Evolutionary conservation across 2,888 invertebrate species (phyloP), one percentile per base, ranked within the genome.

Genomic region (Halictus ligatus): DNA sequence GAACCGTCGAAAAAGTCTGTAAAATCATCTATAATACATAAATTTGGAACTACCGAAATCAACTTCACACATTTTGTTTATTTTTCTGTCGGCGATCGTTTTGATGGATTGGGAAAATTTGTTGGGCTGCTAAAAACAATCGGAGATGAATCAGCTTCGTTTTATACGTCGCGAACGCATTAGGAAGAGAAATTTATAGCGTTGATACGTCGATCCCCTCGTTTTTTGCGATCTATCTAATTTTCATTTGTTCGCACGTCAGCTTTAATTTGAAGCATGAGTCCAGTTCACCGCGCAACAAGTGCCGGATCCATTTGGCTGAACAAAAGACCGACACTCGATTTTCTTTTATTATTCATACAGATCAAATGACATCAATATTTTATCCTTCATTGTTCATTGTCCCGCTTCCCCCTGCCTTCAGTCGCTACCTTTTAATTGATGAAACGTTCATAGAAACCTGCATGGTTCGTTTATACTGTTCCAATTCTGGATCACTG

Each of bases 241-340:
- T 60, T 60, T 25, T 12, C 25, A 60, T 25, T 60, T 60, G 60
- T 25, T 25, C 25, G 60, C 12, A 25, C 60, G n/a, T 25, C 60
- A 60, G 60, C 60, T 60, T 60, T 60, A 60, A 60, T n/a, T 60
- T 60, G 60, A n/a, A 60, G n/a, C 60, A 6, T 25, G n/a, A 60
- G 12, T 25, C 25, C n/a, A 25, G 25, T 25, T 60, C 60, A n/a
- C 12, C 6, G 60, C 4, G 60, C 60, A 60, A 60, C 60, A 60
- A 60, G 60, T 60, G 60, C 60, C n/a, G 1, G 25, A 25, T 60
- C 25, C 25, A 60, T n/a, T 60, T n/a, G n/a, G 25, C 12, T 12
- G 25, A 25, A 60, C n/a, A 60, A 25, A 8, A 25, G 12, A 10
- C 25, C 0, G 60, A 3, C 25, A 25, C n/a, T 54, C 21, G 54